A percentile compares a stretch with the other conserved stretches of the same genome.
Evolutionary conservation across 2,888 invertebrate species (phyloP).

Genomic region (Perizoma affinitatum): DNA sequence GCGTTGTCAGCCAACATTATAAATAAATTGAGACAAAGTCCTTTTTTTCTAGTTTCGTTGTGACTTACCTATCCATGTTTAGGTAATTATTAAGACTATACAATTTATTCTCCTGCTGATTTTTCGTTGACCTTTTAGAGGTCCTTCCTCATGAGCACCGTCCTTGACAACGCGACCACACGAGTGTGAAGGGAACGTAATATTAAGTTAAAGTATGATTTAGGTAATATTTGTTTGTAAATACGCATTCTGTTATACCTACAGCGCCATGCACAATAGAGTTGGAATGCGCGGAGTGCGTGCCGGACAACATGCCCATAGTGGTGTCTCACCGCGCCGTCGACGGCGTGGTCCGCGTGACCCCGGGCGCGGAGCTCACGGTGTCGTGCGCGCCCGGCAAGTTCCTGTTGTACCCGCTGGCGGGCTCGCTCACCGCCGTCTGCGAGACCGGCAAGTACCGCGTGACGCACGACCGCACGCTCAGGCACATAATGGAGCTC

Average conservation of each 20-base stretch:
- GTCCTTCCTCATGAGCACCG: too few relatives aligned
- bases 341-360: constrained; percentile 48
- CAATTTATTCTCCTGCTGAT: too few relatives aligned
- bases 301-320: constrained; percentile 76
- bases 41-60: too few relatives aligned
- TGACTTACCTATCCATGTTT: too few relatives aligned
- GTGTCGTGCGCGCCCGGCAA: constrained; percentile 66
- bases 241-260: not conserved
- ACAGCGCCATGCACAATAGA: constrained; percentile 68
- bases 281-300: constrained; percentile 69
- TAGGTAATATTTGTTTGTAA: too few relatives aligned
- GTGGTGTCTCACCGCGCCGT: constrained; percentile 64
- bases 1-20: too few relatives aligned
- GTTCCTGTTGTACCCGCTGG: constrained; percentile 65
- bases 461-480: constrained; percentile 48
- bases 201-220: too few relatives aligned
- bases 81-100: too few relatives aligned
- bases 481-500: constrained; percentile 66
- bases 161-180: too few relatives aligned
- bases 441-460: constrained; percentile 67
- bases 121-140: too few relatives aligned
- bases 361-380: constrained; percentile 56
- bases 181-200: too few relatives aligned
- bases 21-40: too few relatives aligned
- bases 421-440: constrained; percentile 43